phyloP scores from a whole-genome alignment of 1,140 invertebrate genomes.

The Berghia stephanieae region DNA sequence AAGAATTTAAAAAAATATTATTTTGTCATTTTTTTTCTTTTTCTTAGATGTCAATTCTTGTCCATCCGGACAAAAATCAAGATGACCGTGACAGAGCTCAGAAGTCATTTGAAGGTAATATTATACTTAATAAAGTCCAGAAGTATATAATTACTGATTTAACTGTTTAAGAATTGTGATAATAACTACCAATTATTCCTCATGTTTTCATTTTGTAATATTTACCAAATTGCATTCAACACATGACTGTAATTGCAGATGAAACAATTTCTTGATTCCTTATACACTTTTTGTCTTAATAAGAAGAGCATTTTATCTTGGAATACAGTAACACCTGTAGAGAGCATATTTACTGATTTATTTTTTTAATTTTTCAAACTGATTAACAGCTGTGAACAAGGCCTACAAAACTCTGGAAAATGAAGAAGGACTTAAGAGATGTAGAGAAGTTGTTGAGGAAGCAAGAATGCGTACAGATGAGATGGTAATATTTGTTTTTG shows the following conservation, averaged over 20 bases:
- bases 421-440: constrained; percentile 92
- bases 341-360: not conserved
- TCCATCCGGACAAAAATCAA: constrained; percentile 98
- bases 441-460: constrained; percentile 96
- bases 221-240: too few species aligned
- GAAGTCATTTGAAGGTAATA: constrained; percentile 72
- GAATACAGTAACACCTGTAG: too few species aligned
- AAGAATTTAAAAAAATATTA: not conserved
- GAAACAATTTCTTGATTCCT: too few species aligned
- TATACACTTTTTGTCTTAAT: too few species aligned
- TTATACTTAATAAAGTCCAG: too few species aligned
- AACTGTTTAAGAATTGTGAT: too few species aligned
- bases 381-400: constrained; percentile 84
- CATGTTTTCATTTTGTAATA: too few species aligned
- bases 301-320: too few species aligned
- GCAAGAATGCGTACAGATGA: constrained; percentile 92
- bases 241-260: too few species aligned
- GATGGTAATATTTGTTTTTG: constrained; percentile 75
- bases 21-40: constrained; percentile 37
- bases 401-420: constrained; percentile 96
- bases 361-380: not conserved
- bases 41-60: constrained; percentile 88
- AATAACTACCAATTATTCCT: too few species aligned
- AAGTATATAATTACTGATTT: too few species aligned
- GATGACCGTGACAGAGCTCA: constrained; percentile 95